These are phyloP conservation scores for Centropristis striata DNA, from an alignment of 2,113 vertebrate species.

Conservation along the genomic window DNA sequence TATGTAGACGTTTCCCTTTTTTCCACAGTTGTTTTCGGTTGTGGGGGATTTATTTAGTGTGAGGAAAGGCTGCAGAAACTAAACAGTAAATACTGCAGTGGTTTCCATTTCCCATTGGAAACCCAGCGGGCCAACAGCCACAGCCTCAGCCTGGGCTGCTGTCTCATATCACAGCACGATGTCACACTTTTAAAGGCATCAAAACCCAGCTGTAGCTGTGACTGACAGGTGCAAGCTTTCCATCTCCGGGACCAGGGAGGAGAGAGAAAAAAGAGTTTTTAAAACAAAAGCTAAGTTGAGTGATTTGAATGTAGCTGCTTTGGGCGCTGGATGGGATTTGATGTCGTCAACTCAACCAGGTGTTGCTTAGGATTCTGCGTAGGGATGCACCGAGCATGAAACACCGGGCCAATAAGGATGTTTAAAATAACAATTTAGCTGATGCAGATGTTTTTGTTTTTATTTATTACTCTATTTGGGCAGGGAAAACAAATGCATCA, in stretches of 20 bases:
- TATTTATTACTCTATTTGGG: too few species aligned
- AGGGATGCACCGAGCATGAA: too few species aligned
- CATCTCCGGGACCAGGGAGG: conserved; percentile 37
- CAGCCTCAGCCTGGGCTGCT: conserved; percentile 45
- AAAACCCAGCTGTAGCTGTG: conserved; percentile 59
- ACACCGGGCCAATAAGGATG: too few species aligned
- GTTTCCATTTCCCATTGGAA: conserved; percentile 69
- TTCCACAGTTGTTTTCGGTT: conserved; percentile 44
- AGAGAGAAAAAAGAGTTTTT: conserved; percentile 2
- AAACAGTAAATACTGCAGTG: conserved; percentile 54
- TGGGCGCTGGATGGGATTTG: background rate
- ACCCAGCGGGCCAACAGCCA: conserved; percentile 49
- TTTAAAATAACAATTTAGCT: too few species aligned
- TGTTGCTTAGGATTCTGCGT: conserved; percentile 34
- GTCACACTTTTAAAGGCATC: conserved; percentile 77
- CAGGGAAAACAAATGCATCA: too few species aligned
- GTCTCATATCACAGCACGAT: conserved; percentile 65
- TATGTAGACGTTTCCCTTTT: conserved; percentile 37
- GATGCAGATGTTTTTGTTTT: too few species aligned
- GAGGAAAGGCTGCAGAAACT: conserved; percentile 50
- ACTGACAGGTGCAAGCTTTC: conserved; percentile 75
- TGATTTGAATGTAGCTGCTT: conserved; percentile 41
- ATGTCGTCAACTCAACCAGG: conserved; percentile 37
- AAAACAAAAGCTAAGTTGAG: conserved; percentile 54
- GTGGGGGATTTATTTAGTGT: conserved; percentile 47